These are phyloP conservation scores for Tachuris rubrigastra DNA, from an alignment of 2,113 vertebrate genomes.

Conservation along the genomic window DNA sequence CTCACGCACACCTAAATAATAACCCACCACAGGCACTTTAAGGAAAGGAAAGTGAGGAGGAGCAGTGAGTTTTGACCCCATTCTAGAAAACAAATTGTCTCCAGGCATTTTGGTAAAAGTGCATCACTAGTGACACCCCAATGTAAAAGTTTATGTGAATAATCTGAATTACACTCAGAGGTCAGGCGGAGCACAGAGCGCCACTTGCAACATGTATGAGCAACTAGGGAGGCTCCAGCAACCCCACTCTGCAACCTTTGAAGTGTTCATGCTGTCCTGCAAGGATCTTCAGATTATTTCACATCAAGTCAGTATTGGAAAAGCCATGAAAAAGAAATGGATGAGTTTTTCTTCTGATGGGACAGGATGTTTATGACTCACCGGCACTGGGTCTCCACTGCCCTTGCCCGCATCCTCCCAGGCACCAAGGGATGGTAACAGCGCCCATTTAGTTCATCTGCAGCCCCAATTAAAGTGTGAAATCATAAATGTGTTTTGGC, in stretches of 20 bases:
- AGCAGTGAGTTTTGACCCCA: neutral
- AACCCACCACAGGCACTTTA: neutral
- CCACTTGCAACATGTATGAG: fast-evolving
- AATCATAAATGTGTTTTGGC: neutral
- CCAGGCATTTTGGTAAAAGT: neutral
- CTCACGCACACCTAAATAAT: neutral
- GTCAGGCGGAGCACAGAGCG: neutral
- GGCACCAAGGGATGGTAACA: neutral
- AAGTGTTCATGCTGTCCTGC: neutral
- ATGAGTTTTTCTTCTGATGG: neutral
- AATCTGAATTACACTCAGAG: neutral
- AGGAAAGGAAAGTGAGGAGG: neutral
- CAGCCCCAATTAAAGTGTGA: neutral
- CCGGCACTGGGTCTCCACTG: neutral
- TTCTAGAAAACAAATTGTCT: neutral
- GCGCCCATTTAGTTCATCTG: neutral
- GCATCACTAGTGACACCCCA: neutral
- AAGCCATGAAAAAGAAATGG: neutral
- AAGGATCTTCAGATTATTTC: neutral
- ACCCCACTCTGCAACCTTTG: neutral
- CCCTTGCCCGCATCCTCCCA: neutral
- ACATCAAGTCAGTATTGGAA: neutral
- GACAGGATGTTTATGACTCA: fast-evolving
- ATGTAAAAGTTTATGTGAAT: neutral
- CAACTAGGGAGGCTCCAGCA: neutral